These are phyloP conservation scores for Psilopsiagon aurifrons DNA, from an alignment of 2,113 vertebrate species.

Conservation along the genomic window DNA sequence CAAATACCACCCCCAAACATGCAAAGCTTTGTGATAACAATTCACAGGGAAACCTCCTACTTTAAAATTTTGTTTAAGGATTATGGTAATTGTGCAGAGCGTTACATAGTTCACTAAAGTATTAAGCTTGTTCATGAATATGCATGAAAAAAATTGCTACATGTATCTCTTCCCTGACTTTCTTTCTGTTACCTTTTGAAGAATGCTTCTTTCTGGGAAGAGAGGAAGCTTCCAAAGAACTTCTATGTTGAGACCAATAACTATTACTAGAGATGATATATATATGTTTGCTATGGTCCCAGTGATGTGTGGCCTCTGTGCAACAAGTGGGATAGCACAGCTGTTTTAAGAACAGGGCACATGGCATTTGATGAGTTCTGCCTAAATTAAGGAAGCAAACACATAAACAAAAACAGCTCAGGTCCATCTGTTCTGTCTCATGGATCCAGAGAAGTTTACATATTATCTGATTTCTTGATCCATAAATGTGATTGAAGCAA, in stretches of 20 bases:
- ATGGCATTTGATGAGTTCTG: neutral
- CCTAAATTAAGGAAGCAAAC: neutral
- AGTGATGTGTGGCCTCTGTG: rapidly evolving
- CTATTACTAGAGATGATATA: neutral
- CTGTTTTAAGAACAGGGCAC: neutral
- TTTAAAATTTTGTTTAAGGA: neutral
- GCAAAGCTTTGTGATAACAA: neutral
- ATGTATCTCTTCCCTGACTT: neutral
- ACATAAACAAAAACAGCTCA: neutral
- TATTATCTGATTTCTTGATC: neutral
- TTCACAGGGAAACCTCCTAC: neutral
- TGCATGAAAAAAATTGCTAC: neutral
- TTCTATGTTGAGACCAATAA: rapidly evolving
- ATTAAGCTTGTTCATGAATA: neutral
- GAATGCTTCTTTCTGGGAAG: neutral
- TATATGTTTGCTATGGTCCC: neutral
- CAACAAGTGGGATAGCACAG: neutral
- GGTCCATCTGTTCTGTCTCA: neutral
- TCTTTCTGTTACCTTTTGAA: neutral
- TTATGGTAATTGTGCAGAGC: neutral
- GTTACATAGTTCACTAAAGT: neutral
- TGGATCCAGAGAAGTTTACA: neutral
- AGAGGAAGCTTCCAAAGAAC: neutral
- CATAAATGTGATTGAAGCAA: neutral
- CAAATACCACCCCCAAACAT: neutral